These are phyloP conservation scores for Branchipolynoe longqiensis DNA, from an alignment of 2,888 invertebrate species.

Conservation along the genomic window DNA sequence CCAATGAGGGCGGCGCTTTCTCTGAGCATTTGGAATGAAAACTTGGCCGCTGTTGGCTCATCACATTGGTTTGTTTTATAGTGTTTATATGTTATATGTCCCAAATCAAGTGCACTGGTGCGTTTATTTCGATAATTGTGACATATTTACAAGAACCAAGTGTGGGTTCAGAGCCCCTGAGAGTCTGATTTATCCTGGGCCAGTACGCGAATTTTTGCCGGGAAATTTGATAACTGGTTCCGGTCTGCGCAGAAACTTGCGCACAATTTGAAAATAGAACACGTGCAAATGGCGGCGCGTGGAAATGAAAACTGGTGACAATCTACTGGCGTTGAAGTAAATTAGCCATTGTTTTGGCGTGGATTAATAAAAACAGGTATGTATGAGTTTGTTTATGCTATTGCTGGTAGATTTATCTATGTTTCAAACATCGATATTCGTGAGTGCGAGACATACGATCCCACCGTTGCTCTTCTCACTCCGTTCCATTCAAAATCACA, in stretches of 20 bases:
- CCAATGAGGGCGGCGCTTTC: not conserved
- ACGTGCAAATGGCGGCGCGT: constrained; percentile 62
- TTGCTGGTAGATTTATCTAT: not conserved
- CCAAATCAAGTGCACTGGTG: not conserved
- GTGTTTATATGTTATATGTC: not conserved
- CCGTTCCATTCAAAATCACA: constrained; percentile 32
- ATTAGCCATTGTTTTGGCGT: constrained; percentile 16
- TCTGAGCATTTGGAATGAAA: not conserved
- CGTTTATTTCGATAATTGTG: not conserved
- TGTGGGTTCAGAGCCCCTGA: not conserved
- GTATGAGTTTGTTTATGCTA: not conserved
- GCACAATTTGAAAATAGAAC: constrained; percentile 54
- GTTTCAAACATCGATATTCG: not conserved
- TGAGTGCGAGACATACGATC: not conserved
- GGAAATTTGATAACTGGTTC: constrained; percentile 46
- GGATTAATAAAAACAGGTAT: constrained; percentile 27
- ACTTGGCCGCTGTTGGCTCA: constrained; percentile 1
- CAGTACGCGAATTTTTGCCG: not conserved
- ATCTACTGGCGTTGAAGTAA: constrained; percentile 15
- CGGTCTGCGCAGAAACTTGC: constrained; percentile 59
- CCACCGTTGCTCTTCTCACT: constrained; percentile 16
- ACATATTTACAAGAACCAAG: not conserved
- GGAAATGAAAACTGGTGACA: constrained; percentile 54
- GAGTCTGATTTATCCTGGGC: not conserved
- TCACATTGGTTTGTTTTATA: not conserved